Base-by-base conservation (phyloP, 2,113 vertebrate genomes). In the Saccopteryx bilineata region DNA sequence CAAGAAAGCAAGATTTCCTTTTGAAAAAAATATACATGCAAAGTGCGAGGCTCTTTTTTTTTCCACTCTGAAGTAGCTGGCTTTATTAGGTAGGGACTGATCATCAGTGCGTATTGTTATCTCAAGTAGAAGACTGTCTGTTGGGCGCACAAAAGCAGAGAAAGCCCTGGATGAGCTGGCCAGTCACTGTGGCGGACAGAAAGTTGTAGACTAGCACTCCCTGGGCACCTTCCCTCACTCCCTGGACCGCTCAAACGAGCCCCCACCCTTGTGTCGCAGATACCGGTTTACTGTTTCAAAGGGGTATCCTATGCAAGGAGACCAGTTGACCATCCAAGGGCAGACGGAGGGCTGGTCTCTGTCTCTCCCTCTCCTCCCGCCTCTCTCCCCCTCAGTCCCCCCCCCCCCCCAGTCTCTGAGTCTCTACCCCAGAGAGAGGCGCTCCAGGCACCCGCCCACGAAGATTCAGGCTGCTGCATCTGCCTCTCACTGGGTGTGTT, bases 121-220 rank as follows among this genome's bases (percentile, higher is more conserved):
- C 94, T 97, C 90, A 18, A 97, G 85, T 76, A 66, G 90, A 91
- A 75, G 65, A 79, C 56, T 75, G 90, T 94, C 96, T 97, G 87
- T 4, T 39, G 48, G 66, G 80, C 63, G 90, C 92, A 94, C 60
- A 75, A 96, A 97, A 97, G 94, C 81, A 89, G 71, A 96, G 24
- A 97, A 97, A 98, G 95, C 90, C 94, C 31, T 69, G 95, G 93
- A 97, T 95, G 96, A 96, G 88, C 97, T 98, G 96, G 91, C 82
- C 87, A 90, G 96, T 95, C 97, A 97, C 92, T 98, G 68, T 81
- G 92, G 95, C 0, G 81, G 87, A 83, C 61, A 71, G 85, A 89
- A 95, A 96, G 96, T 86, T 24, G 17, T 80, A 72, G 68, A 95
- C 0, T 0, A 21, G 76, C 50, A 61, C 24, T 75, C 79, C 84